phyloP scores from a whole-genome alignment of 1,140 invertebrate species.

The Drosophila littoralis region DNA sequence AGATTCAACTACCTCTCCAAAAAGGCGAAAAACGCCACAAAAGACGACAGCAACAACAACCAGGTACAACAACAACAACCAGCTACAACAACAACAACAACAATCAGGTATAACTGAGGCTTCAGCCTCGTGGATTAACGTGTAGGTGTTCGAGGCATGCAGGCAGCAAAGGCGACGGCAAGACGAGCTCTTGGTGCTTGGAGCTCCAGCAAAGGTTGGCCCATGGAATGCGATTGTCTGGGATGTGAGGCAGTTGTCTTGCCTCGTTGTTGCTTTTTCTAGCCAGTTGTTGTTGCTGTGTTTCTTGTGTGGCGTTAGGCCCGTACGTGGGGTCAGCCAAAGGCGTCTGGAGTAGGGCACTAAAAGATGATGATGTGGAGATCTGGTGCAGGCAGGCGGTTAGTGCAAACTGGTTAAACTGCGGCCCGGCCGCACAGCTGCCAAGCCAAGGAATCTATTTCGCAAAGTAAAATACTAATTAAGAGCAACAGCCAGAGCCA shows the following conservation, averaged over 20 bases:
- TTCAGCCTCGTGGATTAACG: constrained; percentile 47
- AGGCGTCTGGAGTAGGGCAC: constrained; percentile 54
- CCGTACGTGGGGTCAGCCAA: constrained; percentile 71
- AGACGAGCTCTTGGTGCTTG: constrained; percentile 16
- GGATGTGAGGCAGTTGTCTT: constrained; percentile 13
- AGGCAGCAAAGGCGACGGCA: constrained; percentile 14
- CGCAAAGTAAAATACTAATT: constrained; percentile 12
- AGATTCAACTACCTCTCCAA: constrained; percentile 82
- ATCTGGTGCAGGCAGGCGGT: constrained; percentile 52
- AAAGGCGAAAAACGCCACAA: constrained; percentile 78
- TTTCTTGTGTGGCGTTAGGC: constrained; percentile 40
- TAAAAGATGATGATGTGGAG: constrained; percentile 51
- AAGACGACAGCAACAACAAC: constrained; percentile 62
- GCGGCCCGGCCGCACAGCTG: background rate
- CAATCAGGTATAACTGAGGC: constrained; percentile 34
- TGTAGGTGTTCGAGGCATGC: constrained; percentile 80
- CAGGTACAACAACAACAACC: constrained; percentile 39
- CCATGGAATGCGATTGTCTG: constrained; percentile 70
- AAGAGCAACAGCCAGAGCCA: background rate
- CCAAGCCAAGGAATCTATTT: constrained; percentile 10
- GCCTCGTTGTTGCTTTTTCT: background rate
- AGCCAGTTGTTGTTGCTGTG: constrained; percentile 8
- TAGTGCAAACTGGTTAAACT: constrained; percentile 40
- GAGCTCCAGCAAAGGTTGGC: constrained; percentile 31
- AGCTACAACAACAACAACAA: constrained; percentile 17